Percentiles rank a stretch among this genome's conserved stretches.
These are phyloP conservation scores for Holothuria scabra DNA, from an alignment of 53 echinoderm and acorn worm species.

Conservation along the genomic window DNA sequence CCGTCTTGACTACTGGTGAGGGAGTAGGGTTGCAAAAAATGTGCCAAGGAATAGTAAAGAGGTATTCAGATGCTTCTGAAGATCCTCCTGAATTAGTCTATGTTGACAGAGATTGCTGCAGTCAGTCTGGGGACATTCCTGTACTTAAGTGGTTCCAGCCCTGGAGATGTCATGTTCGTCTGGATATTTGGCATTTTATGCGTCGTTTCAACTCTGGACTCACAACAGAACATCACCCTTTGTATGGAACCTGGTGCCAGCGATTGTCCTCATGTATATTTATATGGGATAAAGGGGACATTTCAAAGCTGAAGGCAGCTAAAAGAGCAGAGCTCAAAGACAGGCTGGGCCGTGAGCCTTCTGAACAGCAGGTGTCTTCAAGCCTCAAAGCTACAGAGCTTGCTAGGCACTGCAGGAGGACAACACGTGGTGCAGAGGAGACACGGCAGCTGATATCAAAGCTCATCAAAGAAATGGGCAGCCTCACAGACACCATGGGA, in stretches of 20 bases:
- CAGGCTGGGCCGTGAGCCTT: constrained; percentile 17
- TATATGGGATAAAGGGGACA: too few species aligned
- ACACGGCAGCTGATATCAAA: not conserved
- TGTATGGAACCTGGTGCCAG: constrained; percentile 50
- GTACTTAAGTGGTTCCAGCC: constrained; percentile 22
- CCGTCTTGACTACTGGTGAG: too few species aligned
- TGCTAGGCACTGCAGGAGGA: constrained; percentile 43
- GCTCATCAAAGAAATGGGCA: constrained; percentile 54
- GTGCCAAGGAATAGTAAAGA: too few species aligned
- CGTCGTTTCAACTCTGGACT: constrained; percentile 45
- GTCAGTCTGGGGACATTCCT: constrained; percentile 34
- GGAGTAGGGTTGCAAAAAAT: too few species aligned
- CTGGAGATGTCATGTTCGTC: constrained; percentile 36
- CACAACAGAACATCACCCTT: constrained; percentile 58
- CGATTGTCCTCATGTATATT: too few species aligned
- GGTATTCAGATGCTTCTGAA: constrained; percentile 45
- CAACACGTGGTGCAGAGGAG: constrained; percentile 43
- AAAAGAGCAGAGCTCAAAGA: not conserved
- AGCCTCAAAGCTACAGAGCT: constrained; percentile 43
- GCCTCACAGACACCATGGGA: constrained; percentile 44
- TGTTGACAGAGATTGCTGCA: constrained; percentile 53
- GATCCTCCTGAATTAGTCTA: constrained; percentile 38
- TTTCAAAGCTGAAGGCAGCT: too few species aligned
- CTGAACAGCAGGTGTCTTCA: not conserved
- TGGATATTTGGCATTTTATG: too few species aligned